A percentile compares a stretch with the other conserved stretches of the same genome.
Evolutionary conservation across 2,888 invertebrate genomes (phyloP).

Genomic region (Drosophila anomelani): DNA sequence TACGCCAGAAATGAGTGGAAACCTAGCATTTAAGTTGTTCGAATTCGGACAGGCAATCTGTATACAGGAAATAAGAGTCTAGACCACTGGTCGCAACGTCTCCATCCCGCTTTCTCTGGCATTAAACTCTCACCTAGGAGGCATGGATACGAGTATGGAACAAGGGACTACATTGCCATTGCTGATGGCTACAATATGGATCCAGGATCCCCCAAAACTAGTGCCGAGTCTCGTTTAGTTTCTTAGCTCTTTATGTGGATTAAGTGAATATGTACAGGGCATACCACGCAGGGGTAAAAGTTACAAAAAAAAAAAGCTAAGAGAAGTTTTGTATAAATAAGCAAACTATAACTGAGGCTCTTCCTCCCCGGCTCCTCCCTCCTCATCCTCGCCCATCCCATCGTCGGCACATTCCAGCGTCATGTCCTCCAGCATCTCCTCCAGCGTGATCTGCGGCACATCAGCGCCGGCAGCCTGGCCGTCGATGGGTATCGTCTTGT

Average conservation of each 20-base stretch:
- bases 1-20: slow-evolving; percentile 12
- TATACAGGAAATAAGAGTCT: slow-evolving; percentile 1
- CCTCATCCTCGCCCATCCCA: slow-evolving; percentile 88
- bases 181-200: neutral
- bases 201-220: neutral
- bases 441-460: slow-evolving; percentile 91
- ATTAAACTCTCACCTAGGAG: neutral
- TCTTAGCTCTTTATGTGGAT: slow-evolving; percentile 32
- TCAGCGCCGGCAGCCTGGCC: slow-evolving; percentile 86
- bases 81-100: neutral
- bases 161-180: neutral
- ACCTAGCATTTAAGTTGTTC: slow-evolving; percentile 13
- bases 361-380: slow-evolving; percentile 23
- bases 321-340: slow-evolving; percentile 13
- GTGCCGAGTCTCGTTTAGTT: slow-evolving; percentile 10
- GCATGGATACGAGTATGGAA: neutral
- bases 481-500: slow-evolving; percentile 68
- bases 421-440: slow-evolving; percentile 97
- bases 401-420: slow-evolving; percentile 88
- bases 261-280: slow-evolving; percentile 38
- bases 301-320: slow-evolving; percentile 2
- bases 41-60: neutral
- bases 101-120: neutral
- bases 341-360: slow-evolving; percentile 56
- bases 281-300: slow-evolving; percentile 44